Base-by-base conservation (phyloP, 2,888 invertebrate species). In the Scelioninae gen. 1 region DNA sequence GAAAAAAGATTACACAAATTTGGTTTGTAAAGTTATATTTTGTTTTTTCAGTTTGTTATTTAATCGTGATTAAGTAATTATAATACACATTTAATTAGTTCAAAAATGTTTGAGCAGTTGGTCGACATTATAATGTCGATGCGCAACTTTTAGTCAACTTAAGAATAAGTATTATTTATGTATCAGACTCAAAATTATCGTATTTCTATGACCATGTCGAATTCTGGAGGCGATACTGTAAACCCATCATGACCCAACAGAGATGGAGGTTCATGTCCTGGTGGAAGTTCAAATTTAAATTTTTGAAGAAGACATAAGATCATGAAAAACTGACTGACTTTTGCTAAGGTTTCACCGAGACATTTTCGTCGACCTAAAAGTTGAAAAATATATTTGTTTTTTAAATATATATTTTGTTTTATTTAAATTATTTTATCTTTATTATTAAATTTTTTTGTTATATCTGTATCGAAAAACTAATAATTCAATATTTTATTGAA, bases 291-390 rank as follows among this genome's bases (percentile, higher is more conserved):
- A 88, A 97, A 95, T 7, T 94, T 94, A 86, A 95, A 97, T 88
- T 94, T 95, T 91, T 97, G 96, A 85, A 97, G 92, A 85, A 97
- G 93, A 0, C 95, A 94, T 0, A 96, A 94, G 1, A 95, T 94
- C 86, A 96, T 96, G 29, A 96, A 92, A 88, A 96, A 96, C 62
- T 96, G 93, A 88, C 95, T 96, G 84, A 95, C 95, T 88, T 95
- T 95, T 0, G 95, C 95, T 83, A 96, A 91, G 1, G 94, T 94
- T 89, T 97, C 97, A 0, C 97, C 97, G 94, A 96, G 94, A 88
- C 97, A 97, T 82, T 96, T 94, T 89, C 95, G 95, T 85, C 95
- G 95, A 0, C 93, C 93, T 93, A 86, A 45, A 83, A 84, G n/a
- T 34, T 9, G 1, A 47, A 69, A 58, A 23, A 34, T 34, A 7